Conservation (phyloP, 2,797 vertebrate genomes). For the Furcifer pardalis region DNA sequence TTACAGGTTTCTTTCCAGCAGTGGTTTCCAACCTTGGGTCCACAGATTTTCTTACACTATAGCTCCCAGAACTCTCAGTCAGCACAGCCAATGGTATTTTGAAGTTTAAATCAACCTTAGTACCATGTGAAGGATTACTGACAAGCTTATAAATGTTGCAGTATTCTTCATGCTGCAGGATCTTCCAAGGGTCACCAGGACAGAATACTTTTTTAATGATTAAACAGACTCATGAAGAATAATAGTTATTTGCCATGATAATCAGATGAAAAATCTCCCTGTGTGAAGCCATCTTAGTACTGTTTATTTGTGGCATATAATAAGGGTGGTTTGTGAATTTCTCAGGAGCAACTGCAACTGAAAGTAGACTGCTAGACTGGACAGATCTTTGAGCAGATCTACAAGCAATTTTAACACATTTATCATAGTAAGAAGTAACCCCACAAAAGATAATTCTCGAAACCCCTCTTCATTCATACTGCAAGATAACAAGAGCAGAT, state of each 20-base stretch:
- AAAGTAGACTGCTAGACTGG: neutral
- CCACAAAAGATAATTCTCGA: slow-evolving; percentile 56
- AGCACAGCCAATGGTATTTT: neutral
- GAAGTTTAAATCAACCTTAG: slow-evolving; percentile 3
- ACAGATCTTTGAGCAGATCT: neutral
- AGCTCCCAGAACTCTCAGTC: too few relatives aligned
- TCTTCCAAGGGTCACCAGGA: neutral
- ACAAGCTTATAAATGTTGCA: neutral
- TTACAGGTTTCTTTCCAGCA: neutral
- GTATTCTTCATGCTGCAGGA: neutral
- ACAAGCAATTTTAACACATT: neutral
- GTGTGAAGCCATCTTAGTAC: neutral
- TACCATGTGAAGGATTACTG: neutral
- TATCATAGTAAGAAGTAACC: neutral
- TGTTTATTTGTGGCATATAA: neutral
- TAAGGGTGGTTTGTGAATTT: neutral
- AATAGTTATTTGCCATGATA: neutral
- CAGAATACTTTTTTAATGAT: neutral
- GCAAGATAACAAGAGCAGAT: neutral
- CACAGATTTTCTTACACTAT: too few relatives aligned
- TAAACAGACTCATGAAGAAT: neutral
- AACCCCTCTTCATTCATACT: neutral
- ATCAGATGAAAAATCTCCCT: neutral
- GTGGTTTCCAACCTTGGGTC: too few relatives aligned
- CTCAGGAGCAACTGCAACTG: neutral